phyloP scores from a whole-genome alignment of 2,888 invertebrate species.

The Catocala sponsa region DNA sequence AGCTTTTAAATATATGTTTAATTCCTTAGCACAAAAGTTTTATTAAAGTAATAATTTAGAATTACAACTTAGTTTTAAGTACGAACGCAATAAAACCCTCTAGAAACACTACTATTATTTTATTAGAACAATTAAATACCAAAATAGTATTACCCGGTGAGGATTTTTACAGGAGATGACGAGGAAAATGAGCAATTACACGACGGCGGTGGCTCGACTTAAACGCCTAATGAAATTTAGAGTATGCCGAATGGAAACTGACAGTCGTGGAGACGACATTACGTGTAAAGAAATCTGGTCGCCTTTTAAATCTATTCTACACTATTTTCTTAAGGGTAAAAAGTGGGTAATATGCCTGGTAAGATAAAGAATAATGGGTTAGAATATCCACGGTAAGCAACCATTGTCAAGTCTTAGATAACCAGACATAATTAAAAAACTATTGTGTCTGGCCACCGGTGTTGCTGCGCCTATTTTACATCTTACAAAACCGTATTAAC shows the following conservation, averaged over 20 bases:
- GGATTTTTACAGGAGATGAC: constrained; percentile 75
- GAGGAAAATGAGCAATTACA: constrained; percentile 86
- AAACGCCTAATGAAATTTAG: constrained; percentile 87
- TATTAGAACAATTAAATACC: constrained; percentile 31
- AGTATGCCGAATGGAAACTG: constrained; percentile 75
- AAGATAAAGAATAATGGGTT: too few species aligned
- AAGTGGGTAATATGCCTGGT: too few species aligned
- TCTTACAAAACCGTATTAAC: too few species aligned
- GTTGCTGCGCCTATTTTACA: too few species aligned
- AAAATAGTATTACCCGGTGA: constrained; percentile 57
- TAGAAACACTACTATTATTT: constrained; percentile 28
- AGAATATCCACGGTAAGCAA: too few species aligned
- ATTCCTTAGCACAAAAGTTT: not conserved
- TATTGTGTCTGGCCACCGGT: too few species aligned
- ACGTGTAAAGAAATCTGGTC: constrained; percentile 12
- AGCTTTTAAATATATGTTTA: too few species aligned
- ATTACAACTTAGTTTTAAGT: not conserved
- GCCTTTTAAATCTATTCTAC: constrained; percentile 7
- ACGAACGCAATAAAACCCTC: constrained; percentile 5
- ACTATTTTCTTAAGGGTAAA: not conserved
- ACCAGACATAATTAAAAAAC: too few species aligned
- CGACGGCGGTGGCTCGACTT: constrained; percentile 81
- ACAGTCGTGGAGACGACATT: constrained; percentile 57
- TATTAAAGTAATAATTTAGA: not conserved
- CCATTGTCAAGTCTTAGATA: too few species aligned